Base-by-base conservation (phyloP, 2,888 invertebrate genomes). In the Acleris literana region DNA sequence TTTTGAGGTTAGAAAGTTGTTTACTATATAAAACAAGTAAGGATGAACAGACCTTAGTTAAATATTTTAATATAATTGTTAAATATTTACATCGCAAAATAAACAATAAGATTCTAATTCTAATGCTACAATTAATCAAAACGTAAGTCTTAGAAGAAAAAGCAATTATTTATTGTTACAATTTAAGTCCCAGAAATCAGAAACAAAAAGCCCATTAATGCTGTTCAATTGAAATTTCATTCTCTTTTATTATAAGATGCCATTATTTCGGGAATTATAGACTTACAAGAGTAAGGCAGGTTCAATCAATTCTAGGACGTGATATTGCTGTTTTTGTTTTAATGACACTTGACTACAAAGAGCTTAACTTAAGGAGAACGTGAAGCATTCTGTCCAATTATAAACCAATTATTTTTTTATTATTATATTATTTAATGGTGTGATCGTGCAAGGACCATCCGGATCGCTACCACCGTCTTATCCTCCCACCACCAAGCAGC, bases 201-300 rank as follows among this genome's bases (percentile, higher is more conserved):
- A 69, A 72, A 74, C 72, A 70, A 69, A 69, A 29, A 70, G 70
- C 69, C 74, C 66, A 67, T 70, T 74, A 73, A 74, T 72, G 60
- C 72, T 63, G 63, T 72, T 63, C 71, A 73, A 74, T 75, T 74
- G 70, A 70, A 46, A 70, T 76, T 62, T 58, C 53, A 43, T 55
- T 51, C 29, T 43, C 60, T 65, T 67, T 58, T 63, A 46, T 63
- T 18, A 62, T 55, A 55, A 56, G n/a, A 63, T 29, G 49, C 18
- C 29, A 18, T 58, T 44, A 58, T 63, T 61, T 59, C 20, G 56
- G 44, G 46, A 52, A 61, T 52, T 46, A 52, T 48, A 51, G 46
- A 22, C 29, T 55, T 60, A 43, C n/a, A 44, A 25, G 16, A 43
- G 29, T 17, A 46, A 61, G 43, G 39, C 51, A 44, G 20, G 61